Percentiles rank a stretch among this genome's conserved stretches.
These are phyloP conservation scores for Agonopterix arenella DNA, from an alignment of 2,888 invertebrate species.

Conservation along the genomic window DNA sequence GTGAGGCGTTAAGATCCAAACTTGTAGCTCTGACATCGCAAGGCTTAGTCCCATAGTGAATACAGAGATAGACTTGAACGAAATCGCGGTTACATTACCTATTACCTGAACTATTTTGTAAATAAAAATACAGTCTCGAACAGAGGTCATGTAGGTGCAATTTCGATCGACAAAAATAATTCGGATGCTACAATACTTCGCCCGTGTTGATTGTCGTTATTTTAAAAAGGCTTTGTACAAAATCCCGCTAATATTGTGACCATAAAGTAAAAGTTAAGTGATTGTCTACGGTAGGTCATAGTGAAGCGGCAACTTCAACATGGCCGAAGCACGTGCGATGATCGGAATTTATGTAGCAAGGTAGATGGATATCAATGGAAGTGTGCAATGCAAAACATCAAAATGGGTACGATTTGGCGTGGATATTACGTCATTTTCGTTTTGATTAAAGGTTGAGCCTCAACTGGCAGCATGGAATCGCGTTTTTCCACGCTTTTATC, in stretches of 20 bases:
- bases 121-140: slow-evolving; percentile 41
- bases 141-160: slow-evolving; percentile 34
- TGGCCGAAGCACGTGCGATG: slow-evolving; percentile 15
- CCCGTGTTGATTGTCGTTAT: slow-evolving; percentile 41
- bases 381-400: too few species aligned
- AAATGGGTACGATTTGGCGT: too few species aligned
- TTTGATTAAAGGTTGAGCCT: too few species aligned
- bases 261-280: slow-evolving; percentile 10
- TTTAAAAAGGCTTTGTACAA: slow-evolving; percentile 36
- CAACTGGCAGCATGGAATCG: too few species aligned
- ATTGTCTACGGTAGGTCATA: slow-evolving; percentile 28
- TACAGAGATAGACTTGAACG: slow-evolving; percentile 37
- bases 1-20: too few species aligned
- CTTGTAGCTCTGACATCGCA: too few species aligned
- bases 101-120: slow-evolving; percentile 34
- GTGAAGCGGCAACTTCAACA: slow-evolving; percentile 28
- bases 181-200: slow-evolving; percentile 25
- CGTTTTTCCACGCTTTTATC: too few species aligned
- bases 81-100: slow-evolving; percentile 36
- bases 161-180: slow-evolving; percentile 25
- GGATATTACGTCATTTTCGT: too few species aligned
- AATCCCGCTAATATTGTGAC: slow-evolving; percentile 22
- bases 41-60: slow-evolving; percentile 22
- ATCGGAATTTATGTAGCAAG: neutral
- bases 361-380: too few species aligned